A percentile compares a stretch with the other conserved stretches of the same genome.
Conservation (phyloP, 2,888 invertebrate genomes). For the Drosophila paranaensis region DNA sequence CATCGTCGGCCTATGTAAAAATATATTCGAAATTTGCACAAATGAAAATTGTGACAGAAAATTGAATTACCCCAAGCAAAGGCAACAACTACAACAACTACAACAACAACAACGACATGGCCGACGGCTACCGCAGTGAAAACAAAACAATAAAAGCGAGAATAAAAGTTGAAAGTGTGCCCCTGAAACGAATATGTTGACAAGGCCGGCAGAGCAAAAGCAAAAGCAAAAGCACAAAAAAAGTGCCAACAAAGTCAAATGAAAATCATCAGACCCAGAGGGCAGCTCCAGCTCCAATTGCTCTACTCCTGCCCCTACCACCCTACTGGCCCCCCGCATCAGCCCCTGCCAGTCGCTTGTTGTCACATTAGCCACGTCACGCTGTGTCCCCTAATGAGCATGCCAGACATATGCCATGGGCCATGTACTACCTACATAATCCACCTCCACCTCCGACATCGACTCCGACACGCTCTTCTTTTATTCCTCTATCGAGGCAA, state of each 20-base stretch:
- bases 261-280: conserved; percentile 65
- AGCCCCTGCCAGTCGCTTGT: conserved; percentile 39
- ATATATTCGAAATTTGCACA: conserved; percentile 70
- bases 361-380: conserved; percentile 79
- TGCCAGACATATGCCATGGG: conserved; percentile 75
- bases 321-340: background rate
- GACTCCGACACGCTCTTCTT: conserved; percentile 1
- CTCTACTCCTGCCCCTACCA: background rate
- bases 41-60: conserved; percentile 77
- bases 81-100: conserved; percentile 20
- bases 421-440: conserved; percentile 58
- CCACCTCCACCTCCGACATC: conserved; percentile 13
- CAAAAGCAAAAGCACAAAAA: background rate
- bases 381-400: conserved; percentile 78
- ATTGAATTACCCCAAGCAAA: conserved; percentile 67
- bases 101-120: conserved; percentile 30
- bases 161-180: conserved; percentile 65
- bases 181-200: conserved; percentile 40
- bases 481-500: conserved; percentile 46
- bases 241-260: conserved; percentile 70
- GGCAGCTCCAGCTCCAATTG: conserved; percentile 37
- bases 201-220: conserved; percentile 37
- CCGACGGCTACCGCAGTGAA: conserved; percentile 64
- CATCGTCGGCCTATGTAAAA: conserved; percentile 19
- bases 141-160: conserved; percentile 70